phyloP scores from a whole-genome alignment of 2,888 invertebrate species.

The Halocaridina rubra region DNA sequence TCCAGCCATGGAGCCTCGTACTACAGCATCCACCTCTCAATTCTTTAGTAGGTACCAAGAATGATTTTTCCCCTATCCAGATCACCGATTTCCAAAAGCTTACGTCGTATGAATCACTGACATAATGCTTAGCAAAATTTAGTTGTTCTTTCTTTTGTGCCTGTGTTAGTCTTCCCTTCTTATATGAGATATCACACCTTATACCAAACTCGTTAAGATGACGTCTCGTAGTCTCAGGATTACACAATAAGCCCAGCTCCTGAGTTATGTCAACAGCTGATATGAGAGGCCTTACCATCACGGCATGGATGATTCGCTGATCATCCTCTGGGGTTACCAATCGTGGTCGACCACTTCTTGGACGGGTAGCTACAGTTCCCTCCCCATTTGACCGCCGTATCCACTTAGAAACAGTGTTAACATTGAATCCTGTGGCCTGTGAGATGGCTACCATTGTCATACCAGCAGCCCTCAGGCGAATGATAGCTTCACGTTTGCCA shows the following conservation, averaged over 20 bases:
- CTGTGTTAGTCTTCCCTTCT: constrained; percentile 3
- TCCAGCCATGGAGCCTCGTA: not conserved
- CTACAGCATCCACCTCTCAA: not conserved
- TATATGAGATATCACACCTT: not conserved
- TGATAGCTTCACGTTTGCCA: not conserved
- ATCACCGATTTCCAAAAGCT: not conserved
- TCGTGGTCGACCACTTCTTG: constrained; percentile 4
- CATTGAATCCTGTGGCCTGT: not conserved
- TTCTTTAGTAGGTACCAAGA: not conserved
- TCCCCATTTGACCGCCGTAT: constrained; percentile 4
- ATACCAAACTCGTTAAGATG: not conserved
- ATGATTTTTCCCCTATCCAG: not conserved
- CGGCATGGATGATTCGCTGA: constrained; percentile 12
- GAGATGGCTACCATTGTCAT: not conserved
- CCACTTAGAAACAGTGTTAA: not conserved
- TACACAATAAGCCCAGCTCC: not conserved
- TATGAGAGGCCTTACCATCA: not conserved
- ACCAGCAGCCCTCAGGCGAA: not conserved
- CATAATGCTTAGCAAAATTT: not conserved
- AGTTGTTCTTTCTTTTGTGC: not conserved
- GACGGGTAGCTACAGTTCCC: not conserved
- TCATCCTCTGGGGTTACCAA: constrained; percentile 1
- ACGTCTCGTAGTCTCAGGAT: not conserved
- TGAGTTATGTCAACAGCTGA: constrained; percentile 10
- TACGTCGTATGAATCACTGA: not conserved